Evolutionary conservation across 1,140 invertebrate species (phyloP), one percentile per base, ranked within the genome.

Genomic region (Scaptomyza montana): DNA sequence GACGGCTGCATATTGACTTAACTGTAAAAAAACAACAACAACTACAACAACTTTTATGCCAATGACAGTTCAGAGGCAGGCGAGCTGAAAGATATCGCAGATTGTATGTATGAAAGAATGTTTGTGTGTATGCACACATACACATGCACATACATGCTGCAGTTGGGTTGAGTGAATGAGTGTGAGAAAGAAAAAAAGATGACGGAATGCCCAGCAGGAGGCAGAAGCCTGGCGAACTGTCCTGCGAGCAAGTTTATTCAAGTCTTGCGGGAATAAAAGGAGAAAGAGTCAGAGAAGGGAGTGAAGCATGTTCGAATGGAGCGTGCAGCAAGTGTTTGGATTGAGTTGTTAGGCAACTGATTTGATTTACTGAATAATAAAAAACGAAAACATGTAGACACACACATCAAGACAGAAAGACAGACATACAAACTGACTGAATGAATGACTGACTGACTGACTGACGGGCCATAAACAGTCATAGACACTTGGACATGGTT

Each of bases 311-410:
- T 82, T 51, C 80, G 30, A 5, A 70, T 67, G 71, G 70, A 78
- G 82, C 82, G 82, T 86, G 82, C 72, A 78, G 82, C 82, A 86
- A 86, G 82, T 86, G 82, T 82, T 89, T 89, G 84, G 84, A 89
- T 89, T 89, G 84, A 89, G 84, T 89, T 89, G 84, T 89, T 89
- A 89, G 84, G 84, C 84, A 89, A 89, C 84, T 89, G 84, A 89
- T 89, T 89, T 89, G 84, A 89, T 89, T 89, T 89, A 89, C 84
- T 89, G 84, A 89, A 86, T 86, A 87, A 86, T 86, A 86, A 86
- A 86, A 82, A 86, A 77, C 84, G 79, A 72, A 89, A 81, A 73
- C 78, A 82, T 81, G 64, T 61, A 81, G 46, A 81, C 75, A 66
- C 33, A 71, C 41, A 56, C 39, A 67, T 30, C 12, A 43, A 64